Conservation (phyloP, 2,113 vertebrate species). For the Lamprologus callipterus region DNA sequence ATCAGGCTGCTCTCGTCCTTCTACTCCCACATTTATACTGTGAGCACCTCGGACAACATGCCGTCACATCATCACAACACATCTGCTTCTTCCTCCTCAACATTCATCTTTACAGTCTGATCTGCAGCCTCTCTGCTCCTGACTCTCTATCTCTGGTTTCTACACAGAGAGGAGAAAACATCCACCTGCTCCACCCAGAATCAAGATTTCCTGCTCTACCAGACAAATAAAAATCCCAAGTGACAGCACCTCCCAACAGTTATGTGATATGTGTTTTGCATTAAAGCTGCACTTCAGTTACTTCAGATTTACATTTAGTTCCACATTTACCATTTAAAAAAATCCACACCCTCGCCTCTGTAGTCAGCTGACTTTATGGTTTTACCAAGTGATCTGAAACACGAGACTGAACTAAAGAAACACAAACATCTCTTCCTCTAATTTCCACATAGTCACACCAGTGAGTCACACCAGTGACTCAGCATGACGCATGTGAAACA, state of each 20-base stretch:
- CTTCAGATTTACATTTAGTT: not conserved
- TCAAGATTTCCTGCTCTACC: fast-evolving
- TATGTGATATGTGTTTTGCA: not conserved
- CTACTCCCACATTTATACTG: not conserved
- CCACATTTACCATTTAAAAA: not conserved
- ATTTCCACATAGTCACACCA: fast-evolving
- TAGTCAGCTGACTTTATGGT: not conserved
- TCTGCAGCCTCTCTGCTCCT: not conserved
- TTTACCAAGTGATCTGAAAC: not conserved
- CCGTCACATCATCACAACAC: not conserved
- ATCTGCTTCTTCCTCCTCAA: not conserved
- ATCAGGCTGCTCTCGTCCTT: not conserved
- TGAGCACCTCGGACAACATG: not conserved
- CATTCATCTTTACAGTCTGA: not conserved
- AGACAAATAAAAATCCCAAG: not conserved
- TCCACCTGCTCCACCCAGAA: not conserved
- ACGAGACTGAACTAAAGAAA: not conserved
- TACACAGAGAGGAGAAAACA: not conserved
- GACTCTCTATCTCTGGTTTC: not conserved
- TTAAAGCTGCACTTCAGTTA: not conserved
- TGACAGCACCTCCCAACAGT: not conserved
- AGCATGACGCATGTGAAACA: not conserved
- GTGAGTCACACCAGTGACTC: not conserved
- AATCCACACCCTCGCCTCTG: not conserved
- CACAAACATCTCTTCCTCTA: not conserved